These are phyloP conservation scores for Ibidorhyncha struthersii DNA, from an alignment of 2,113 vertebrate species.

Conservation along the genomic window DNA sequence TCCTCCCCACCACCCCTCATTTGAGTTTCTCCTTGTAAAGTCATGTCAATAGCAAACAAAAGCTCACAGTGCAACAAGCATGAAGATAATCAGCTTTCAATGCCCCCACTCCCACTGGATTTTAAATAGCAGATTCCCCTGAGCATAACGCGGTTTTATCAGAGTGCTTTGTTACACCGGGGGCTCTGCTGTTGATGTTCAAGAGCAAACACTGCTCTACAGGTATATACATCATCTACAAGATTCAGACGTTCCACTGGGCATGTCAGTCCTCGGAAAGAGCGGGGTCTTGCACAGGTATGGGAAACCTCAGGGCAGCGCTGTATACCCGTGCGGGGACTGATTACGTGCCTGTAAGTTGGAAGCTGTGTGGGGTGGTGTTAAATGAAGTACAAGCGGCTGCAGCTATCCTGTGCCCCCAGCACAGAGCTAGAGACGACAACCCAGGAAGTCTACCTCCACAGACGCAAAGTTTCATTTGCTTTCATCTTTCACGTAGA, in stretches of 20 bases:
- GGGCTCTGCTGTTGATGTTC: neutral
- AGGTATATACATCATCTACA: neutral
- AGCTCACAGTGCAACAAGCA: neutral
- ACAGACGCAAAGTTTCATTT: neutral
- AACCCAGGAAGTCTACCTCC: neutral
- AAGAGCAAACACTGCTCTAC: neutral
- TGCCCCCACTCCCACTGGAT: neutral
- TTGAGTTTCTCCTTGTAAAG: constrained; percentile 22
- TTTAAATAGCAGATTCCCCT: neutral
- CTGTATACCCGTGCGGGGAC: neutral
- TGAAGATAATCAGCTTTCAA: neutral
- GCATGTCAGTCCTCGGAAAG: neutral
- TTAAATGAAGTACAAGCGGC: neutral
- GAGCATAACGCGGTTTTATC: neutral
- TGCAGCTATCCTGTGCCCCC: neutral
- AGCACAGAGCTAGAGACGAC: neutral
- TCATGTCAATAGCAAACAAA: neutral
- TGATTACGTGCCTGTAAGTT: neutral
- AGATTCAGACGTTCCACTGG: neutral
- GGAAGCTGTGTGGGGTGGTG: neutral
- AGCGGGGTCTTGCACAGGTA: neutral
- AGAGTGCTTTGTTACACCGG: neutral
- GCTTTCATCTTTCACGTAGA: constrained; percentile 2
- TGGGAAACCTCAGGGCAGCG: neutral
- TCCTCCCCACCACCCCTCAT: neutral